phyloP scores from a whole-genome alignment of 2,888 invertebrate genomes.

The Chymomyza amoena region DNA sequence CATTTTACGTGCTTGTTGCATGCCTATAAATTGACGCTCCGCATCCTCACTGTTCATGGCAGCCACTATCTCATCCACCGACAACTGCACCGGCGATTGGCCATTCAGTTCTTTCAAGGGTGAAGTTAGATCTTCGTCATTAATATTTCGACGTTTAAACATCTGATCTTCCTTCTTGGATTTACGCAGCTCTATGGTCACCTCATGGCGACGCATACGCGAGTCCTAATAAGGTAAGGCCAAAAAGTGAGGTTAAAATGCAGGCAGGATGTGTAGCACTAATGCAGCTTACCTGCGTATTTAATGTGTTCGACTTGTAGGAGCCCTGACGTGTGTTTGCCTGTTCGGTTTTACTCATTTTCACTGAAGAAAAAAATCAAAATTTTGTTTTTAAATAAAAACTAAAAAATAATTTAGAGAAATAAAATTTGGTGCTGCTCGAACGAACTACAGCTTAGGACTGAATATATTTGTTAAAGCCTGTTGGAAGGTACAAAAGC shows the following conservation, averaged over 20 bases:
- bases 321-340: slow-evolving; percentile 82
- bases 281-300: slow-evolving; percentile 82
- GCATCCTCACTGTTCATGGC: slow-evolving; percentile 85
- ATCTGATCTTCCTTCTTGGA: slow-evolving; percentile 96
- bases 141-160: slow-evolving; percentile 92
- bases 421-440: neutral
- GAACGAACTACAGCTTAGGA: slow-evolving; percentile 3
- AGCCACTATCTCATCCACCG: slow-evolving; percentile 86
- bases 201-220: slow-evolving; percentile 92
- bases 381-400: slow-evolving; percentile 9
- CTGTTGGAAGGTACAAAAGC: neutral
- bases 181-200: slow-evolving; percentile 94
- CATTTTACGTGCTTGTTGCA: slow-evolving; percentile 91
- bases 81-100: slow-evolving; percentile 79
- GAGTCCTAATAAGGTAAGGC: slow-evolving; percentile 79
- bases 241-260: slow-evolving; percentile 48
- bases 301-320: slow-evolving; percentile 89
- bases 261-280: neutral
- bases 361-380: neutral
- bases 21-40: slow-evolving; percentile 83
- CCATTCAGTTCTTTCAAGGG: slow-evolving; percentile 80
- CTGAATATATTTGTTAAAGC: slow-evolving; percentile 18
- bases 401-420: neutral
- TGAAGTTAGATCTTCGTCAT: slow-evolving; percentile 79
- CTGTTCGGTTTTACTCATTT: slow-evolving; percentile 68